Percentiles rank a stretch among this genome's conserved stretches.
These are phyloP conservation scores for Papilio polytes DNA, from an alignment of 1,140 invertebrate species.

Conservation along the genomic window DNA sequence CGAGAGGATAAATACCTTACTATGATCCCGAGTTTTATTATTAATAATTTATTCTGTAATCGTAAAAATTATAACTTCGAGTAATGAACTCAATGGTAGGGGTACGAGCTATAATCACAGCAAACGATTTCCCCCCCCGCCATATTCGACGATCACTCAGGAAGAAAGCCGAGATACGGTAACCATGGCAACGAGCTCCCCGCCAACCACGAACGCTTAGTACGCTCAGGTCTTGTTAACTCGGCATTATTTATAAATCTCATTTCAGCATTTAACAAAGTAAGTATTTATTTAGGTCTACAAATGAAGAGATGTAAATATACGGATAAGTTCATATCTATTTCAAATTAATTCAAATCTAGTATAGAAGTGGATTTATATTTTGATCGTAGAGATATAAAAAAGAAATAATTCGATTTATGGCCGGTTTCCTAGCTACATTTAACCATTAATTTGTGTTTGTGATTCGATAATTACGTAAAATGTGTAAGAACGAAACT, in stretches of 20 bases:
- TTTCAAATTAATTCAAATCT: not conserved
- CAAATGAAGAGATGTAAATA: constrained; percentile 16
- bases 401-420: not conserved
- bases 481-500: no score
- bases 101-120: constrained; percentile 47
- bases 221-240: constrained; percentile 18
- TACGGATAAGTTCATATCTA: not conserved
- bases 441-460: no score
- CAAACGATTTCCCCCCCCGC: constrained; percentile 42
- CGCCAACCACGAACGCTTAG: constrained; percentile 31
- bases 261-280: constrained; percentile 35
- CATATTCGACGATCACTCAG: constrained; percentile 62
- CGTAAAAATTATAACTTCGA: not conserved
- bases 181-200: constrained; percentile 57
- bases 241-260: constrained; percentile 42
- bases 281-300: constrained; percentile 38
- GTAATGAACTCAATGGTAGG: constrained; percentile 41
- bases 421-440: no score
- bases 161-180: constrained; percentile 69
- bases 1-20: not conserved
- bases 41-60: not conserved
- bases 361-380: not conserved
- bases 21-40: not conserved
- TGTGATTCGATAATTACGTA: not conserved
- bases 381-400: not conserved